Conservation (phyloP, 2,888 invertebrate species). For the Lasioglossum calceatum region DNA sequence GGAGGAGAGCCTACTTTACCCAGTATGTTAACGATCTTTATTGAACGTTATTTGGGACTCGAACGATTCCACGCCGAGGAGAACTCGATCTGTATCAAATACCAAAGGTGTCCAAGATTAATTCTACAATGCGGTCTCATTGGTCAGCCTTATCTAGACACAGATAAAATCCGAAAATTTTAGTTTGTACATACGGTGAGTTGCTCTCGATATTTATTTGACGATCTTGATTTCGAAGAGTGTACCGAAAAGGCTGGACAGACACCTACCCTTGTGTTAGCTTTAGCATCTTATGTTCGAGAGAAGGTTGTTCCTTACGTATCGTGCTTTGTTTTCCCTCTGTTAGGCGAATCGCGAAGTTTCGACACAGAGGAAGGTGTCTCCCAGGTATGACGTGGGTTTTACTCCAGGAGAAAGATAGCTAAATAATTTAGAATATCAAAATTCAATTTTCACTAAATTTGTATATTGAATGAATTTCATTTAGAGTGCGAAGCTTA, state of each 20-base stretch:
- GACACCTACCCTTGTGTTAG: too few relatives aligned
- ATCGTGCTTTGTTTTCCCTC: too few relatives aligned
- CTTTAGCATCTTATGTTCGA: too few relatives aligned
- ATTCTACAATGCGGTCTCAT: background rate
- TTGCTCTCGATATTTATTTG: background rate
- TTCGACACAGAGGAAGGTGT: too few relatives aligned
- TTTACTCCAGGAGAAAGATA: background rate
- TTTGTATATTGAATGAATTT: too few relatives aligned
- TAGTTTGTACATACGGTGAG: background rate
- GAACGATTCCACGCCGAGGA: background rate
- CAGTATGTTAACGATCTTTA: background rate
- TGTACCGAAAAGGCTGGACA: background rate
- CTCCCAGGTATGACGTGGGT: too few relatives aligned
- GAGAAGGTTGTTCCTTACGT: too few relatives aligned
- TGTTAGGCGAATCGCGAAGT: too few relatives aligned
- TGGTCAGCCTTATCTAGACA: background rate
- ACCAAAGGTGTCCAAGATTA: background rate
- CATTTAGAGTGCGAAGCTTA: too few relatives aligned
- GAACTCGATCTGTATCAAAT: background rate
- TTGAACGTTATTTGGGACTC: background rate
- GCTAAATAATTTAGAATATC: background rate
- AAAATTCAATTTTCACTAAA: too few relatives aligned
- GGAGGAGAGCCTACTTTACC: background rate
- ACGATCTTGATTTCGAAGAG: background rate
- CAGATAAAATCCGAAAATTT: background rate